Evolutionary conservation across 2,797 vertebrate genomes (phyloP), one percentile per base, ranked within the genome.

Genomic region (Gallinago stenura): DNA sequence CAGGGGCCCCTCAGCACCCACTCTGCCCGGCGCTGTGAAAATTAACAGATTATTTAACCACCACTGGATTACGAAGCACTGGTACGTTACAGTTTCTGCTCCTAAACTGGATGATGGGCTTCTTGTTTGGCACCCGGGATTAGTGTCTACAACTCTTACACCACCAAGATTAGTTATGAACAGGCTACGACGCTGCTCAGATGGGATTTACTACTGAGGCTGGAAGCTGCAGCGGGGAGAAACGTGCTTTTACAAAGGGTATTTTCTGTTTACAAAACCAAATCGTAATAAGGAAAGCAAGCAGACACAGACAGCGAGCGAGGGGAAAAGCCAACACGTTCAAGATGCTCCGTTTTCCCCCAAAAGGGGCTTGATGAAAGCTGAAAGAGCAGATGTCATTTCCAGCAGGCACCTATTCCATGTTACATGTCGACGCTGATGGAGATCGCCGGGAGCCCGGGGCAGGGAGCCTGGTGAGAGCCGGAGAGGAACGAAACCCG

Each of bases 341-440:
- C 43, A 43, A 43, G 53, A 61, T 0, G 1, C 39, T 70, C 53
- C 0, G 0, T 41, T 35, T 43, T 66, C 71, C 73, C 64, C 58
- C 50, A 16, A 56, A 46, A 0, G 0, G 5, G 31, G 30, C 37
- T 17, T 48, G 80, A 35, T 35, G 89, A 81, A 86, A 94, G 83
- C 87, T 66, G 64, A 84, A 90, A 26, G 60, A 84, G 78, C 58
- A 71, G 31, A 56, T 69, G 35, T 60, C 30, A 26, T 45, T 92
- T 31, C n/a, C 77, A 91, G 14, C 39, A 84, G 76, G 56, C 77
- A 78, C 76, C 76, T 82, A 57, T 54, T 88, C 53, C 51, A 90
- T 62, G 35, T 65, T 64, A 41, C 54, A 53, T 33, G 24, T 6
- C 0, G 4, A 70, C 83, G 89, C n/a, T 0, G 2, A 90, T 26